A percentile compares a stretch with the other conserved stretches of the same genome.
phyloP scores from a whole-genome alignment of 2,797 vertebrate genomes.

The Triplophysa bombifrons region DNA sequence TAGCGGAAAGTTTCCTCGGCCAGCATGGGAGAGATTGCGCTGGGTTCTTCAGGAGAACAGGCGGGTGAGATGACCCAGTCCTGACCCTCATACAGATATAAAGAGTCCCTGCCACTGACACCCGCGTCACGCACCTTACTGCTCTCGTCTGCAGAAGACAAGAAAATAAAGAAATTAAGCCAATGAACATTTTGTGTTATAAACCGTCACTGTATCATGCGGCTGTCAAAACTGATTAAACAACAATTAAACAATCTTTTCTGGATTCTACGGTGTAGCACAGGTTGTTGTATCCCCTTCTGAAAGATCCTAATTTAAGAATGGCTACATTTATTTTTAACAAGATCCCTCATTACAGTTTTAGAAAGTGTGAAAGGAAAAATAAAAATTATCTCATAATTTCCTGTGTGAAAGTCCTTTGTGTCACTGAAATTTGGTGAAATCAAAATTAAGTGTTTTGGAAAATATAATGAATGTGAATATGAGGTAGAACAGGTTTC shows the following conservation, averaged over 20 bases:
- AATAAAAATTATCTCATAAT: too few species aligned
- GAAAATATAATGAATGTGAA: too few species aligned
- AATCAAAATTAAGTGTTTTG: neutral
- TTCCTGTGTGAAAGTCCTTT: too few species aligned
- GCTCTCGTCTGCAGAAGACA: slow-evolving; percentile 69
- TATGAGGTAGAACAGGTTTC: neutral
- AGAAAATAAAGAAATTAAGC: neutral
- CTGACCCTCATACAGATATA: slow-evolving; percentile 88
- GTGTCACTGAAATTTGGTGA: too few species aligned
- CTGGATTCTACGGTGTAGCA: neutral
- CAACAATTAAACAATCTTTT: too few species aligned
- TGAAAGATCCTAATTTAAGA: too few species aligned
- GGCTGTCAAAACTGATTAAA: too few species aligned
- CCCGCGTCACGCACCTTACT: slow-evolving; percentile 63
- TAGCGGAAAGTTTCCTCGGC: slow-evolving; percentile 91
- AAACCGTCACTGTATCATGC: neutral
- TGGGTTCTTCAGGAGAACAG: slow-evolving; percentile 70
- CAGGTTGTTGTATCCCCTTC: neutral
- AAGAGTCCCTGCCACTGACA: slow-evolving; percentile 78
- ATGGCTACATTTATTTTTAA: too few species aligned
- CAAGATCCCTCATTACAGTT: too few species aligned
- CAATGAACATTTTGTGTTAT: neutral
- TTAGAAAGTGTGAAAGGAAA: too few species aligned
- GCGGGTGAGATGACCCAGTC: slow-evolving; percentile 82
- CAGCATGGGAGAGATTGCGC: slow-evolving; percentile 78